phyloP scores from a whole-genome alignment of 2,113 vertebrate genomes.

The Chlorodrepanis virens region DNA sequence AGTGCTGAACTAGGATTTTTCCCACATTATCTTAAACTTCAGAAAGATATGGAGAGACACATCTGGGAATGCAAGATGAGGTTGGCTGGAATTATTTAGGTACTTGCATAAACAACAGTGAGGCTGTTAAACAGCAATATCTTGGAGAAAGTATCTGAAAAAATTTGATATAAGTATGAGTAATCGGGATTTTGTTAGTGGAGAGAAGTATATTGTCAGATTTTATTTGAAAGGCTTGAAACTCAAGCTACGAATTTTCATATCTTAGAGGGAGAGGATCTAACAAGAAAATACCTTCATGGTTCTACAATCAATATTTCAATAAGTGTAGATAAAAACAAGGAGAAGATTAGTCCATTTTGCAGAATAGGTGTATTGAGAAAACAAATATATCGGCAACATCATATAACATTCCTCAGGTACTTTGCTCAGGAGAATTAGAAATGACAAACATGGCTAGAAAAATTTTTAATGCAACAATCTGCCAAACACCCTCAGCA shows the following conservation, averaged over 20 bases:
- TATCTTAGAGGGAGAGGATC: neutral
- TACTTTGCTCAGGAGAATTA: neutral
- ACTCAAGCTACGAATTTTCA: neutral
- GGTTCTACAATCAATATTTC: neutral
- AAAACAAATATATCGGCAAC: neutral
- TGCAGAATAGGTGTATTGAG: neutral
- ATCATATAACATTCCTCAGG: neutral
- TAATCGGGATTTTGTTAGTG: neutral
- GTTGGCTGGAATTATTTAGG: neutral
- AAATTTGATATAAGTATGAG: neutral
- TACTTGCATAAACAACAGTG: neutral
- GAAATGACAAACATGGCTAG: neutral
- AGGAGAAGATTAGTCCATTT: neutral
- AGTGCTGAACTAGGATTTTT: neutral
- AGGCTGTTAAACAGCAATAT: neutral
- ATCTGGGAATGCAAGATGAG: neutral
- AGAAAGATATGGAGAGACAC: neutral
- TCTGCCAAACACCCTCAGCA: neutral
- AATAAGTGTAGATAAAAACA: neutral
- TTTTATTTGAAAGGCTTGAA: neutral
- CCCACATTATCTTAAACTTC: neutral
- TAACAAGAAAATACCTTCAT: neutral
- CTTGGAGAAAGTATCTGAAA: neutral
- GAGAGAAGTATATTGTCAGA: neutral
- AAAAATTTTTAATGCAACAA: neutral